Conservation (phyloP, 2,113 vertebrate genomes). For the Macrotus californicus region DNA sequence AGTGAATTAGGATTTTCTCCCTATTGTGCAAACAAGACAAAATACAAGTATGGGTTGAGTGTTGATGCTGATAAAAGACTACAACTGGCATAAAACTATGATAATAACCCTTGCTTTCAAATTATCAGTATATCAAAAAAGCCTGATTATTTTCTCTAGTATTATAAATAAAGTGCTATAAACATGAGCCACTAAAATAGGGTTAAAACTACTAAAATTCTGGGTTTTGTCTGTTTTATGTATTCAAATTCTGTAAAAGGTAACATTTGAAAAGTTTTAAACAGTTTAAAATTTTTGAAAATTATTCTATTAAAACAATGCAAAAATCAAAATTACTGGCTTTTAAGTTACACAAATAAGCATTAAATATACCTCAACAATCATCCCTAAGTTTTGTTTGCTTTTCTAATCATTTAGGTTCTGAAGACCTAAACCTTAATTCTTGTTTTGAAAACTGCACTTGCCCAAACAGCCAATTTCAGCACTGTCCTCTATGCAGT, state of each 20-base stretch:
- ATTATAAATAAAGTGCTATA: not conserved
- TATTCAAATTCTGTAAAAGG: not conserved
- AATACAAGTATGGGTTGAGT: not conserved
- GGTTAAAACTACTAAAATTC: not conserved
- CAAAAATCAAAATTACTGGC: not conserved
- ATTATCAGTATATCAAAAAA: not conserved
- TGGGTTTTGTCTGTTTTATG: not conserved
- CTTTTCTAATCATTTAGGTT: not conserved
- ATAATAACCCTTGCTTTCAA: not conserved
- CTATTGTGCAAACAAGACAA: conserved; percentile 2
- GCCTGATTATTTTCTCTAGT: not conserved
- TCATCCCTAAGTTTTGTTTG: not conserved
- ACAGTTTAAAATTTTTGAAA: not conserved
- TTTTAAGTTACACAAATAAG: not conserved
- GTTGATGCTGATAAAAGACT: not conserved
- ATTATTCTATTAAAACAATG: not conserved
- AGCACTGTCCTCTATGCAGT: not conserved
- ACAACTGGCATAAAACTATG: not conserved
- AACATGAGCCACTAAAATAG: not conserved
- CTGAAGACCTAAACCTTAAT: not conserved
- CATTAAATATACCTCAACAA: not conserved
- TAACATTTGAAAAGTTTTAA: not conserved
- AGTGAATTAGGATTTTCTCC: conserved; percentile 12
- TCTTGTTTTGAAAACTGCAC: not conserved
- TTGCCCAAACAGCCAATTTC: not conserved